Percentiles rank a stretch among this genome's conserved stretches.
Evolutionary conservation across 2,888 invertebrate genomes (phyloP).

Genomic region (Linnaemya tessellans): DNA sequence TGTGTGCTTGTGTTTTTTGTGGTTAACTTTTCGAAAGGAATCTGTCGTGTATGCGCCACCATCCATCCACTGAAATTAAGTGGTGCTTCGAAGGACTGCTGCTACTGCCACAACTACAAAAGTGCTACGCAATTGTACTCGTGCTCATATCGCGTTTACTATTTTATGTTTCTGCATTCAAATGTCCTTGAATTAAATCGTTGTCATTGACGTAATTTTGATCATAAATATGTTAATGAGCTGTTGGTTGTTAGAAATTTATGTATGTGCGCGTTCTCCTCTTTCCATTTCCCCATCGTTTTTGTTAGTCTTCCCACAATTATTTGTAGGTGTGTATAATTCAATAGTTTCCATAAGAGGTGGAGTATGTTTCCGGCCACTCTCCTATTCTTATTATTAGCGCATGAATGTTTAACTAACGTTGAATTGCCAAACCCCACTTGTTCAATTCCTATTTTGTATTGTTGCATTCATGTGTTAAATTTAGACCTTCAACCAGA

Average conservation of each 20-base stretch:
- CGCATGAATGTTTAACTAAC: slow-evolving; percentile 1
- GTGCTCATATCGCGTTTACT: slow-evolving; percentile 13
- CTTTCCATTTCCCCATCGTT: slow-evolving; percentile 3
- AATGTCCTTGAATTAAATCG: slow-evolving; percentile 70
- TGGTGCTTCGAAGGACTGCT: slow-evolving; percentile 21
- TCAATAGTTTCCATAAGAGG: neutral
- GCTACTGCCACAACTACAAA: slow-evolving; percentile 7
- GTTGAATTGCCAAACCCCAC: neutral
- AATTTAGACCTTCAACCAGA: neutral
- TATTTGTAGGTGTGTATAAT: slow-evolving; percentile 12
- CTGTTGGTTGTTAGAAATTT: slow-evolving; percentile 46
- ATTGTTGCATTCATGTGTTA: neutral
- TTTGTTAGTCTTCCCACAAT: slow-evolving; percentile 24
- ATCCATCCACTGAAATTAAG: slow-evolving; percentile 12
- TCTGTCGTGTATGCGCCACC: slow-evolving; percentile 20
- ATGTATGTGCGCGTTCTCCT: slow-evolving; percentile 19
- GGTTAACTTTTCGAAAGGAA: neutral
- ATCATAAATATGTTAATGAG: slow-evolving; percentile 71
- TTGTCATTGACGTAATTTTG: slow-evolving; percentile 69
- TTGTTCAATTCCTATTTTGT: neutral
- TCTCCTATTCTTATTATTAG: neutral
- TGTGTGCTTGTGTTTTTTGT: neutral
- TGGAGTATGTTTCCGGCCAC: neutral
- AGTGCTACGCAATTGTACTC: slow-evolving; percentile 30
- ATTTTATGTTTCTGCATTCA: slow-evolving; percentile 52